Evolutionary conservation across 2,888 invertebrate species (phyloP).

Genomic region (Pandemis heparana): DNA sequence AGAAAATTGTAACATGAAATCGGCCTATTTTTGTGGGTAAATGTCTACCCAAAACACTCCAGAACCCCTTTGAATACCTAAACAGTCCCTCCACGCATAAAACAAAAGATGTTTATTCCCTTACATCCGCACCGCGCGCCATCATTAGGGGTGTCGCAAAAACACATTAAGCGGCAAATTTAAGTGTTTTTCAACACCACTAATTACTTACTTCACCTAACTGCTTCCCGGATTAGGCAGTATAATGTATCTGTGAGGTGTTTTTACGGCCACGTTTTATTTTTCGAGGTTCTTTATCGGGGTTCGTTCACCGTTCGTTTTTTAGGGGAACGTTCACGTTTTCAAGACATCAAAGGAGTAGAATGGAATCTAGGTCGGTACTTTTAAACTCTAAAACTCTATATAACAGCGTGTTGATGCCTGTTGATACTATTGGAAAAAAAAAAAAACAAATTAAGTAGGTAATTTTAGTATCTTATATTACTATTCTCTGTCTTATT

Average conservation of each 20-base stretch:
- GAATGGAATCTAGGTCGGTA: not conserved
- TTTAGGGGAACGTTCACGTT: not conserved
- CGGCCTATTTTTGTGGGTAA: not conserved
- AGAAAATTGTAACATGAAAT: not conserved
- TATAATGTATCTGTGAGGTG: slow-evolving; percentile 37
- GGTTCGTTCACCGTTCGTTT: slow-evolving; percentile 9
- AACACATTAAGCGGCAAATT: slow-evolving; percentile 68
- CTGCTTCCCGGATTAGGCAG: slow-evolving; percentile 59
- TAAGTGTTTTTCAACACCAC: slow-evolving; percentile 72
- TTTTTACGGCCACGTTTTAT: slow-evolving; percentile 29
- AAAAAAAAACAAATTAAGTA: too few relatives aligned
- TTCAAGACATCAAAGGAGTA: not conserved
- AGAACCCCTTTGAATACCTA: slow-evolving; percentile 18
- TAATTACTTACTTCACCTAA: slow-evolving; percentile 70
- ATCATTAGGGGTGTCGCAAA: slow-evolving; percentile 67
- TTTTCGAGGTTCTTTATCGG: slow-evolving; percentile 32
- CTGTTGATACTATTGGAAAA: too few relatives aligned
- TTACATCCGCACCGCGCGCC: slow-evolving; percentile 53
- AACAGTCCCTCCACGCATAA: slow-evolving; percentile 18
- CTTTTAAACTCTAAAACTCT: not conserved
- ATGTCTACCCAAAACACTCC: not conserved
- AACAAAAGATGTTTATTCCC: slow-evolving; percentile 62
- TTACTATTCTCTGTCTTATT: too few relatives aligned
- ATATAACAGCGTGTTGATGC: too few relatives aligned
- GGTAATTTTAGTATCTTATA: too few relatives aligned